Base-by-base conservation (phyloP, 2,888 invertebrate species). In the Morpho achilles region DNA sequence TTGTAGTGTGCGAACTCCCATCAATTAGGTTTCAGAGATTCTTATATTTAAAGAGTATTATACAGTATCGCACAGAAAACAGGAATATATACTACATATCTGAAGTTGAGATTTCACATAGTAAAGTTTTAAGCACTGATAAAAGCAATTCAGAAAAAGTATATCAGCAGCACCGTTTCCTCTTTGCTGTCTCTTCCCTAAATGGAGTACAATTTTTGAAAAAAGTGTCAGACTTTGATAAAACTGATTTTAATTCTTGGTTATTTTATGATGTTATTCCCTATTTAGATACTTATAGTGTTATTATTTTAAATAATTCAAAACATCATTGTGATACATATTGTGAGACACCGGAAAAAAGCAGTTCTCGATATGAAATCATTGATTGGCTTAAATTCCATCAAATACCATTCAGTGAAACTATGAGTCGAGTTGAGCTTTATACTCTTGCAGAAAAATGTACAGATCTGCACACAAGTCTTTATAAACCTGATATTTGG, bases 381-480 rank as follows among this genome's bases (percentile, higher is more conserved):
- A 53, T 47, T 16, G 60, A 62, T 39, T 62, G 62, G 62, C 60
- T 62, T 9, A 22, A 43, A 44, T 47, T 55, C 40, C 60, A 62
- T 23, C 42, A 55, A 22, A 10, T 62, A 46, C 60, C 60, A 2
- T 58, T 41, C 41, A 51, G 2, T n/a, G 16, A 43, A 8, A 43
- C 49, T 9, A 60, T 62, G 60, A 55, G 41, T 10, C 52, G 45
- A 48, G 23, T 52, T 8, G 57, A 62, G 22, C 52, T 62, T 9
- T 58, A 54, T 52, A 49, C 22, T 1, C 44, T 62, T 10, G 54
- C 43, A 6, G 52, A 62, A 16, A 55, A 50, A 53, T 58, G 39
- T 22, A 62, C 60, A 4, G 60, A 62, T 47, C 16, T 44, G 43
- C 8, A 58, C 42, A 32, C 10, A 23, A 60, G 52, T 16, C 42